Evolutionary conservation across 1,140 invertebrate species (phyloP), one percentile per base, ranked within the genome.

Genomic region (Temnothorax nylanderi): DNA sequence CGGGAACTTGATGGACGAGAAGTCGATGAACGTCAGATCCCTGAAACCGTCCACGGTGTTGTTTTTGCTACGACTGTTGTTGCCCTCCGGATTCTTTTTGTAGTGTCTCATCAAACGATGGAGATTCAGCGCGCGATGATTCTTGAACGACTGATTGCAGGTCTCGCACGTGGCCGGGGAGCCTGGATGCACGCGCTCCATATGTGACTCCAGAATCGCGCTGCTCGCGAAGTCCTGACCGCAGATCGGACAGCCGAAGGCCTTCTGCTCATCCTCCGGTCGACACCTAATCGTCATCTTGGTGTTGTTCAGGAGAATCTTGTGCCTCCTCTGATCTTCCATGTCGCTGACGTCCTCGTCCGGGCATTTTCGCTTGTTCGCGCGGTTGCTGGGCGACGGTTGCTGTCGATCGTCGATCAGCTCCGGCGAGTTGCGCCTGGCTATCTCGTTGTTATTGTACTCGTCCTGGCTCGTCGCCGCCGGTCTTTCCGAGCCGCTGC

Each of bases 21-120:
- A 98, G 91, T 98, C 97, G 1, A 97, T 96, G 92, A 97, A 98
- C 4, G 96, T 97, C n/a, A 98, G 94, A 93, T 98, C 97, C 72
- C 97, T 96, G 92, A 97, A 98, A 4, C 97, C 97, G 0, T 96
- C 93, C 0, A 96, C 95, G 1, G 93, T 93, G 75, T 93, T 94
- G 75, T 93, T 94, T 6, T 88, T 87, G 18, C 90, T 90, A 71
- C 91, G 92, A 85, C 93, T 51, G 44, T 90, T 64, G 69, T 89
- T 81, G 34, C 86, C 78, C 76, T 93, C 94, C 0, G 93, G 58
- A 3, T 74, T 90, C 49, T 96, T 95, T 76, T 95, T 95, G 34
- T 94, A 95, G 88, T 97, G 97, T 1, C 94, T 94, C 90, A 96
- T 96, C 89, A 95, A 96, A 49, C 96, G 95, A 92, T 98, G 97